phyloP scores from a whole-genome alignment of 2,797 vertebrate genomes.

The Microctenopoma stevenorrisi region DNA sequence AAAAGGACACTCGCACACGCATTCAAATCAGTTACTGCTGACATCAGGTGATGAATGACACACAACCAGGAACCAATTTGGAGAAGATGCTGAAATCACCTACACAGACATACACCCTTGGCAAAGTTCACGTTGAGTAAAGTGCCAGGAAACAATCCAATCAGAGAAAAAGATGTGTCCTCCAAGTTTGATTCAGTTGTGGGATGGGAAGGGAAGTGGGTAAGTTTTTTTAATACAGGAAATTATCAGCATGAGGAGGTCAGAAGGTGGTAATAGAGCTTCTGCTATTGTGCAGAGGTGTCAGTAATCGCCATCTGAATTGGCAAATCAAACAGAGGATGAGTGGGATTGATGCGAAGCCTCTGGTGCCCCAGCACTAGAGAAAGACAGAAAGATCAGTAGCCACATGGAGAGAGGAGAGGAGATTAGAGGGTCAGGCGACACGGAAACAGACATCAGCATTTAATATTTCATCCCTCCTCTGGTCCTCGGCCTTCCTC shows the following conservation, averaged over 20 bases:
- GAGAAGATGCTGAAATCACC: conserved; percentile 71
- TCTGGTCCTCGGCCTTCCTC: conserved; percentile 52
- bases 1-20: conserved; percentile 47
- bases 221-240: conserved; percentile 37
- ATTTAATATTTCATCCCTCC: conserved; percentile 59
- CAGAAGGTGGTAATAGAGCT: conserved; percentile 44
- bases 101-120: conserved; percentile 75
- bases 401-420: conserved; percentile 63
- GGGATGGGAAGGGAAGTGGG: conserved; percentile 37
- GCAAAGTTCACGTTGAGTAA: conserved; percentile 82
- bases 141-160: conserved; percentile 81
- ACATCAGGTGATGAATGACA: conserved; percentile 71
- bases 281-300: conserved; percentile 54
- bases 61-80: conserved; percentile 56
- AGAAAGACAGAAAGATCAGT: conserved; percentile 64
- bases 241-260: conserved; percentile 53
- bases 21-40: conserved; percentile 62
- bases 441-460: conserved; percentile 59
- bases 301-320: conserved; percentile 55
- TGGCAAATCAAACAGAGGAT: conserved; percentile 71
- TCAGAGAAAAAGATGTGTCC: conserved; percentile 67
- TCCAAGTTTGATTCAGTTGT: conserved; percentile 56
- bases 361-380: conserved; percentile 52
- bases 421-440: conserved; percentile 67
- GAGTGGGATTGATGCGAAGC: conserved; percentile 63